phyloP scores from a whole-genome alignment of 2,113 vertebrate species.

The Ailuropoda melanoleuca region DNA sequence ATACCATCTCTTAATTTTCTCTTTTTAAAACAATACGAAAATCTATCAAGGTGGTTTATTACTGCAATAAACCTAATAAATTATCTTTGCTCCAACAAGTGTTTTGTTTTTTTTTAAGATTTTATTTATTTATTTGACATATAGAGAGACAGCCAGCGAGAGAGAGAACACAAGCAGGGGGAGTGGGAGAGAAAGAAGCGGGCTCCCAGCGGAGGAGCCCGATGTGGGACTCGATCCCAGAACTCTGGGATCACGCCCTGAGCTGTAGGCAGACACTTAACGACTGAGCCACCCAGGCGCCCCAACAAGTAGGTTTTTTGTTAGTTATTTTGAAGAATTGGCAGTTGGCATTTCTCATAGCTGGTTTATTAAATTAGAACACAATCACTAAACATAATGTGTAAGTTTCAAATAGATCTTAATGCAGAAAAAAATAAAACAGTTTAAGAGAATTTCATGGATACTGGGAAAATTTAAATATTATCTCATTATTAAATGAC shows the following conservation, averaged over 20 bases:
- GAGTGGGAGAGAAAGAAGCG: no score
- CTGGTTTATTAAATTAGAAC: background rate
- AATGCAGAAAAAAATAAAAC: background rate
- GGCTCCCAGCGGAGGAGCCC: no score
- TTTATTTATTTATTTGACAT: no score
- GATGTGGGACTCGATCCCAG: no score
- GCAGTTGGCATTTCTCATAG: background rate
- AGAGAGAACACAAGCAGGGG: no score
- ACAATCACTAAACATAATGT: background rate
- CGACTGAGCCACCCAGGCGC: no score
- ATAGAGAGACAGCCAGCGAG: no score
- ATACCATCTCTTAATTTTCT: background rate
- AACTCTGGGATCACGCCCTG: no score
- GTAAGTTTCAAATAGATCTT: background rate
- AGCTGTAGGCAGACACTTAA: no score
- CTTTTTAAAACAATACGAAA: background rate
- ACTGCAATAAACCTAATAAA: background rate
- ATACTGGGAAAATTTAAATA: background rate
- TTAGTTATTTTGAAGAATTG: background rate
- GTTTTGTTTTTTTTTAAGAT: no score
- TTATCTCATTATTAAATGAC: background rate
- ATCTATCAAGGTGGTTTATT: background rate
- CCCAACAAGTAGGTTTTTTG: background rate
- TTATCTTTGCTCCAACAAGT: background rate
- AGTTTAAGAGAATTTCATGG: background rate